phyloP scores from a whole-genome alignment of 2,888 invertebrate genomes.

The Mechanitis mazaeus region DNA sequence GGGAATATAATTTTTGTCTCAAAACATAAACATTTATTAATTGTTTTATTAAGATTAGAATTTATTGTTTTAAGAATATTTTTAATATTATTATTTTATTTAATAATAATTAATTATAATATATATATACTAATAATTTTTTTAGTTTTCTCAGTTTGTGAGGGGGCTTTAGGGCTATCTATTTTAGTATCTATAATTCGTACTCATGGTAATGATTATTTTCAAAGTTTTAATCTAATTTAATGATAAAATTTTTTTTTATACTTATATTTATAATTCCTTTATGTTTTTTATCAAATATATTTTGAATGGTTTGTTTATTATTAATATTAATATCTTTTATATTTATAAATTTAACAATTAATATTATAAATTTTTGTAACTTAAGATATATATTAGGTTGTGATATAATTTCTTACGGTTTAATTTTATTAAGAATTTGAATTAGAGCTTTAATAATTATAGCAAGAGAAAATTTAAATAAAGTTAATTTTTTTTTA shows the following conservation, averaged over 20 bases:
- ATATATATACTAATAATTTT: constrained; percentile 74
- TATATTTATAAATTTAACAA: constrained; percentile 61
- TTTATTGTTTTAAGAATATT: constrained; percentile 77
- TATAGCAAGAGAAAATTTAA: constrained; percentile 73
- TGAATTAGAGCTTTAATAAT: constrained; percentile 79
- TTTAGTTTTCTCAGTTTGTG: constrained; percentile 80
- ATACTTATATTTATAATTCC: constrained; percentile 68
- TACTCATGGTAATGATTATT: constrained; percentile 79
- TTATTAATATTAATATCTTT: constrained; percentile 69
- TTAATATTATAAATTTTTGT: constrained; percentile 50
- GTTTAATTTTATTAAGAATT: constrained; percentile 75
- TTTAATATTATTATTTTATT: constrained; percentile 68
- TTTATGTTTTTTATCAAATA: constrained; percentile 67
- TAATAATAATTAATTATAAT: constrained; percentile 64
- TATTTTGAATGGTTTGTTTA: constrained; percentile 74
- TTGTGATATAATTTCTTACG: constrained; percentile 73
- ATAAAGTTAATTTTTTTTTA: constrained; percentile 58
- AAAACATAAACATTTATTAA: constrained; percentile 77
- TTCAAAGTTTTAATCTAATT: constrained; percentile 74
- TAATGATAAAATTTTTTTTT: constrained; percentile 76
- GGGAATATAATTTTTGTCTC: constrained; percentile 73
- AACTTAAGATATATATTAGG: constrained; percentile 65
- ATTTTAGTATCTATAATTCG: constrained; percentile 80
- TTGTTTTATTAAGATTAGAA: constrained; percentile 77
- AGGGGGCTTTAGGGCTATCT: constrained; percentile 78